A percentile compares a stretch with the other conserved stretches of the same genome.
Conservation (phyloP, 1,140 invertebrate genomes). For the Nymphalis io region DNA sequence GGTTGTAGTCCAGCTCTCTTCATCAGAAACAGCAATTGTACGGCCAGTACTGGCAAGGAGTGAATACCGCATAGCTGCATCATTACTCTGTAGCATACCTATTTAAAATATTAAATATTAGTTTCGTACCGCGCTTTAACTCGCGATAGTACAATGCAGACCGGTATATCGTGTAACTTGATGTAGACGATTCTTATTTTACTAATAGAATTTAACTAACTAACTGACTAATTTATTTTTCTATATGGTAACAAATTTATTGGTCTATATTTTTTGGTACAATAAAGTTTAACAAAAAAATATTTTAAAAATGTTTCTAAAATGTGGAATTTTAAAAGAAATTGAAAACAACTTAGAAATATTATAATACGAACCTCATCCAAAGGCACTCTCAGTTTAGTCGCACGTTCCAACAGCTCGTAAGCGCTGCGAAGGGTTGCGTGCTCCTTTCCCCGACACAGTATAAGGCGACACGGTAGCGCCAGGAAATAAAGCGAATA, state of each 20-base stretch:
- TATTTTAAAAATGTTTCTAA: no score
- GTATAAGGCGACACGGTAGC: constrained; percentile 85
- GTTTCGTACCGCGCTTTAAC: background rate
- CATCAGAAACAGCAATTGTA: constrained; percentile 97
- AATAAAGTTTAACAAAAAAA: no score
- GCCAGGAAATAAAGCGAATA: constrained; percentile 99
- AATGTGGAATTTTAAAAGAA: background rate
- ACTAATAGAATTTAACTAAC: no score
- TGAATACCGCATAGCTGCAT: constrained; percentile 99
- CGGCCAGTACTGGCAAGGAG: constrained; percentile 95
- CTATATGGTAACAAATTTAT: no score
- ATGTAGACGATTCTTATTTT: no score
- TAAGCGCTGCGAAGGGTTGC: constrained; percentile 92
- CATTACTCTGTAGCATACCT: constrained; percentile 98
- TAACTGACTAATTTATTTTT: no score
- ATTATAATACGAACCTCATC: constrained; percentile 88
- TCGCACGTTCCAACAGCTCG: constrained; percentile 92
- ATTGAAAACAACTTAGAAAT: background rate
- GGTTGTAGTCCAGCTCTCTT: constrained; percentile 96
- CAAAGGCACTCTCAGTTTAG: constrained; percentile 89
- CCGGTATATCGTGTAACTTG: no score
- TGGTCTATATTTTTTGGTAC: no score
- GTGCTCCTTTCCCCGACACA: constrained; percentile 83
- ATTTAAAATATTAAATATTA: constrained; percentile 19
- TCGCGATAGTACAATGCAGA: no score